phyloP scores from a whole-genome alignment of 1,140 invertebrate genomes.

The Drosophila miranda region DNA sequence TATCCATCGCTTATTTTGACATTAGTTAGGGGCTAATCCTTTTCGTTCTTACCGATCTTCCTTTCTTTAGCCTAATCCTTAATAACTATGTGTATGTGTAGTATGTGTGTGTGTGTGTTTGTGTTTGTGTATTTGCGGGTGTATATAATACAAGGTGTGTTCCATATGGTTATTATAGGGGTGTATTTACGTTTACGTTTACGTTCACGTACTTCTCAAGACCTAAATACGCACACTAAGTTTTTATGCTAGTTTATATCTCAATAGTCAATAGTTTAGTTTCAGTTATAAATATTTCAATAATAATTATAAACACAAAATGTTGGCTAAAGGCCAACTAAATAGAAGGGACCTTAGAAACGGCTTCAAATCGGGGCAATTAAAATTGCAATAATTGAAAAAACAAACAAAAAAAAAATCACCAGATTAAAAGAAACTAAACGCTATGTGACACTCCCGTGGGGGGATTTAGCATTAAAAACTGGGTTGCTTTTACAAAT shows the following conservation, averaged over 20 bases:
- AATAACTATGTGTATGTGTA: conserved; percentile 34
- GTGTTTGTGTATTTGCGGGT: conserved; percentile 22
- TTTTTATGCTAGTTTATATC: conserved; percentile 72
- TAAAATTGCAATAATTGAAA: conserved; percentile 3
- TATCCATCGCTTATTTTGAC: conserved; percentile 45
- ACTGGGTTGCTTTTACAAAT: conserved; percentile 69
- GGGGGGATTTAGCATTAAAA: conserved; percentile 43
- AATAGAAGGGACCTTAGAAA: conserved; percentile 13
- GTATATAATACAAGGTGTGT: conserved; percentile 74
- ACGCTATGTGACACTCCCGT: conserved; percentile 22
- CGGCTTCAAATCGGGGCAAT: conserved; percentile 13
- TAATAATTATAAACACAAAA: conserved; percentile 71
- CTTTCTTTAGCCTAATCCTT: conserved; percentile 58
- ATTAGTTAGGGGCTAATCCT: conserved; percentile 60
- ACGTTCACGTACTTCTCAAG: conserved; percentile 55
- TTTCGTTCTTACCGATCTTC: conserved; percentile 48
- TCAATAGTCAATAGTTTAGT: conserved; percentile 80
- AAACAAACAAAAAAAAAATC: conserved; percentile 31
- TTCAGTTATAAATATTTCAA: conserved; percentile 76
- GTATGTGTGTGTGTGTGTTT: conserved; percentile 22
- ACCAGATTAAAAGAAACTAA: conserved; percentile 22
- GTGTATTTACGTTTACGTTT: conserved; percentile 47
- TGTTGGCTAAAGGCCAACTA: conserved; percentile 20
- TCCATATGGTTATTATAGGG: conserved; percentile 49
- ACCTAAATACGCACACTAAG: conserved; percentile 66